phyloP scores from a whole-genome alignment of 2,888 invertebrate species.

The Formica aserva region DNA sequence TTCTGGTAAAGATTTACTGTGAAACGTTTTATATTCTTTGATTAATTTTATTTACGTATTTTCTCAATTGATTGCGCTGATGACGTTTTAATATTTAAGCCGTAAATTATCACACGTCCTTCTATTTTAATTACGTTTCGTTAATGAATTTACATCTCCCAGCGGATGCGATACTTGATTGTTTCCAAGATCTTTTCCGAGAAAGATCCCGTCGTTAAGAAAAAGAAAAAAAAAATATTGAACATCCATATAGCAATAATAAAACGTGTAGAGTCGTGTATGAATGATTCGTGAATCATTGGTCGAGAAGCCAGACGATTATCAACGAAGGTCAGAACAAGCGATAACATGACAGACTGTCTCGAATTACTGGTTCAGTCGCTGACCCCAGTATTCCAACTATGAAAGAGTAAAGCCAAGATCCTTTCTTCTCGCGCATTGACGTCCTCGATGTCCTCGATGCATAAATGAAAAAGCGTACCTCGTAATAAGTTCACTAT shows the following conservation, averaged over 20 bases:
- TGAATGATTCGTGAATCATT: conserved; percentile 64
- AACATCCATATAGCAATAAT: conserved; percentile 5
- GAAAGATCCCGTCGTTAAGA: conserved; percentile 6
- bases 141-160: conserved; percentile 17
- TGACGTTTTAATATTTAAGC: not conserved
- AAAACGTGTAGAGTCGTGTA: conserved; percentile 31
- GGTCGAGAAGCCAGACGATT: conserved; percentile 60
- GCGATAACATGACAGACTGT: conserved; percentile 47
- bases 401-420: not conserved
- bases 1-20: not conserved
- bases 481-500: not conserved
- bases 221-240: conserved; percentile 25
- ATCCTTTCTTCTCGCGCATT: conserved; percentile 53
- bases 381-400: conserved; percentile 28
- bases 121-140: not conserved
- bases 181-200: conserved; percentile 23
- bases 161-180: conserved; percentile 5
- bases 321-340: conserved; percentile 56
- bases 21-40: not conserved
- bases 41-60: conserved; percentile 20
- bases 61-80: not conserved
- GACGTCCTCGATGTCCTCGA: conserved; percentile 43
- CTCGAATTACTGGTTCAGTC: conserved; percentile 8
- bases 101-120: conserved; percentile 16
- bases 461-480: not conserved